Conservation (phyloP, 1,140 invertebrate species). For the Pararge aegeria region DNA sequence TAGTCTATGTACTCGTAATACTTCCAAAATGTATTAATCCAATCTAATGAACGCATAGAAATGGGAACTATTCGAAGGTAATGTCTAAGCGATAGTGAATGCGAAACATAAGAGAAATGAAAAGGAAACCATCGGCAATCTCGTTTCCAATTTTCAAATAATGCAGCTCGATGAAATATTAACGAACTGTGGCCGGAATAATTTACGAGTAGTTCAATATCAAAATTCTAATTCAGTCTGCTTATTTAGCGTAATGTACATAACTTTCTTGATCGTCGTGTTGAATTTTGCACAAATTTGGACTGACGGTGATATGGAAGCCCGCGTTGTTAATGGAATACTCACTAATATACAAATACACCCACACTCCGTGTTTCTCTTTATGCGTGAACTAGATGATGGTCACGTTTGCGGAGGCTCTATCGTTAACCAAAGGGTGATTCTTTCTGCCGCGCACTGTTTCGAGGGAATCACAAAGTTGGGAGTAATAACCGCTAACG, state of each 20-base stretch:
- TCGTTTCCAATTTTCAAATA: not conserved
- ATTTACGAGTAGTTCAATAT: not conserved
- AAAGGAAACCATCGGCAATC: not conserved
- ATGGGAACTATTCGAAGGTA: too few relatives aligned
- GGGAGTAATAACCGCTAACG: not conserved
- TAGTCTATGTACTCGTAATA: too few relatives aligned
- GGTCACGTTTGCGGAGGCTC: slow-evolving; percentile 25
- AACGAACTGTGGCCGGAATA: slow-evolving; percentile 11
- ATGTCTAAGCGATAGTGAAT: too few relatives aligned
- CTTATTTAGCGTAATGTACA: not conserved
- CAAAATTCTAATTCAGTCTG: not conserved
- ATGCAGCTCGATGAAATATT: slow-evolving; percentile 3
- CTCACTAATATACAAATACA: not conserved
- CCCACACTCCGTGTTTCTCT: slow-evolving; percentile 10
- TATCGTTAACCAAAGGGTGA: slow-evolving; percentile 25
- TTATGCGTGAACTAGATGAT: not conserved
- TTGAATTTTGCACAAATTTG: not conserved
- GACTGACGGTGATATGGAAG: slow-evolving; percentile 7
- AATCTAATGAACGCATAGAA: too few relatives aligned
- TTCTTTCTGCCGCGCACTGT: slow-evolving; percentile 32
- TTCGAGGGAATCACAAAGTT: not conserved
- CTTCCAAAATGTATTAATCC: too few relatives aligned
- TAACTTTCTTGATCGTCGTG: not conserved
- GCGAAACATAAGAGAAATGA: not conserved
- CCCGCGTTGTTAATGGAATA: not conserved